Percentiles rank a stretch among this genome's conserved stretches.
phyloP scores from a whole-genome alignment of 23 tunicate genomes.

The Styela plicata region DNA sequence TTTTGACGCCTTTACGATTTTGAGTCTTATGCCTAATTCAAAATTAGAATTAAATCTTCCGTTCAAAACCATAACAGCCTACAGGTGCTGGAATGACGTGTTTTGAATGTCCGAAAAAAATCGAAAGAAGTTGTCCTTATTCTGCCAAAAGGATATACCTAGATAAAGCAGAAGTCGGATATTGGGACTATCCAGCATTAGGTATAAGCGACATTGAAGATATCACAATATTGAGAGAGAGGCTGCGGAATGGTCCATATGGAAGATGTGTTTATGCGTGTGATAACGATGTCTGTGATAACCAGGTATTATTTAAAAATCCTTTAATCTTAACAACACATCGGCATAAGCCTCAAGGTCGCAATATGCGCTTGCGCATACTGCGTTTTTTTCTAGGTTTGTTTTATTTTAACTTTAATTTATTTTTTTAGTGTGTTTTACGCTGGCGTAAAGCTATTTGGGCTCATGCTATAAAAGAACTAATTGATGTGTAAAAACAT shows the following conservation, averaged over 20 bases:
- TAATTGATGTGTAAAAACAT: no score
- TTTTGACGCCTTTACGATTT: no score
- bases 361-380: no score
- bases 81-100: constrained; percentile 40
- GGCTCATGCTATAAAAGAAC: no score
- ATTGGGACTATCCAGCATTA: constrained; percentile 45
- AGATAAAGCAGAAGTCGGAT: constrained; percentile 32
- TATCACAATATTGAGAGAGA: constrained; percentile 34
- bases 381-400: no score
- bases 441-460: no score
- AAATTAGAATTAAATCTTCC: no score
- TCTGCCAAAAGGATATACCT: constrained; percentile 56
- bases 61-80: no score
- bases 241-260: constrained; percentile 60
- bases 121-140: constrained; percentile 51
- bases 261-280: constrained; percentile 86
- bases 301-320: no score
- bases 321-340: no score
- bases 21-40: no score
- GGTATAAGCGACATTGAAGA: constrained; percentile 71
- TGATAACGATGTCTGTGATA: constrained; percentile 83
- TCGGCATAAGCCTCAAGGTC: no score
- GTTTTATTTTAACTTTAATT: background rate
- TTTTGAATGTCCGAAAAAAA: constrained; percentile 40
- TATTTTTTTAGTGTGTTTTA: background rate